Base-by-base conservation (phyloP, 2,888 invertebrate species). In the Alloplasta piceator region DNA sequence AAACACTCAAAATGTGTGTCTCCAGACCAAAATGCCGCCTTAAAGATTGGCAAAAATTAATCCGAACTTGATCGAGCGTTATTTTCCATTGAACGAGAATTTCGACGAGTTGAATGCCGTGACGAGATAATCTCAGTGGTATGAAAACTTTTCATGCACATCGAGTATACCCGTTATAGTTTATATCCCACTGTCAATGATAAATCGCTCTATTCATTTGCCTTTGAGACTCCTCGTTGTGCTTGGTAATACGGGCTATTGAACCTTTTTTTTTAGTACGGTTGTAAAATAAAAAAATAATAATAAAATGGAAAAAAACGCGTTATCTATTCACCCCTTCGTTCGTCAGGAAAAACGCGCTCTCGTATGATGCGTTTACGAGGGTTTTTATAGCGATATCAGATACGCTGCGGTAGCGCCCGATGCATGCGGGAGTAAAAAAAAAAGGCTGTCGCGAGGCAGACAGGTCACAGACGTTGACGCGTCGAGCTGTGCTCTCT, bases 301-400 rank as follows among this genome's bases (percentile, higher is more conserved):
- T 16, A 39, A 39, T 39, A 39, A 39, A 26, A 60, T 7, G 6
- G 12, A 2, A 50, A 56, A 56, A 68, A 68, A 52, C 52, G 52
- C 46, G 26, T 60, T 46, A 46, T 66, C 7, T 39, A 56, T 43
- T 38, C 63, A 16, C 52, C 71, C 66, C 66, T 75, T 71, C 52
- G 74, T 66, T 71, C 55, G 58, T 61, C 38, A 38, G 41, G 26
- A 43, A 66, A 71, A 75, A 75, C 26, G 41, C 50, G 60, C 43
- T 16, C 48, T 58, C 55, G 50, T 71, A 80, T 71, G 41, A 71
- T 52, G 60, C 71, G 55, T 75, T 66, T 71, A 75, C 71, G 71
- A 71, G 79, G 52, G 26, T 7, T 14, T n/a, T 48, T 26, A 26
- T 26, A 26, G 26, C 26, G 26, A 26, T 26, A 26, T 26, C 14